A percentile compares a stretch with the other conserved stretches of the same genome.
Conservation (phyloP, 1,140 invertebrate genomes). For the Trachymyrmex cornetzi region DNA sequence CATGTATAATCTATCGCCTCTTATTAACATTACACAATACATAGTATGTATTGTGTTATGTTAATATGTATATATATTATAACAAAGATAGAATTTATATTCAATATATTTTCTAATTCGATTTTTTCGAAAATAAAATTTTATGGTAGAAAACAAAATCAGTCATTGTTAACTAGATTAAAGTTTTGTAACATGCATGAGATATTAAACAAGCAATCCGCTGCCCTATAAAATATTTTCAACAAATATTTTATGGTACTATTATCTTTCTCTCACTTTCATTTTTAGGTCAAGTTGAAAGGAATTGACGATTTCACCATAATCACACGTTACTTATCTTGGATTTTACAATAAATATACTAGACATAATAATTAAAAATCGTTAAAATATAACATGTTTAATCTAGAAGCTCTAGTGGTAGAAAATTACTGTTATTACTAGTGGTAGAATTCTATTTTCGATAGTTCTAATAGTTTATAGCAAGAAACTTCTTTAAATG, state of each 20-base stretch:
- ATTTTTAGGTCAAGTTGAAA: conserved; percentile 43
- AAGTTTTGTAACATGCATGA: not conserved
- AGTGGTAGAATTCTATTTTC: conserved; percentile 1
- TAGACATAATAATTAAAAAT: conserved; percentile 11
- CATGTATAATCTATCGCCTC: not conserved
- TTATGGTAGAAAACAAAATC: not conserved
- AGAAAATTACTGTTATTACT: not conserved
- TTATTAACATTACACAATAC: not conserved
- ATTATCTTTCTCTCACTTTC: conserved; percentile 40
- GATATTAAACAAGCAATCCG: not conserved
- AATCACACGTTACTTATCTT: conserved; percentile 39
- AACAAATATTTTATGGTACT: not conserved
- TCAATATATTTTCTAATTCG: not conserved
- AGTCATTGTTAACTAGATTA: not conserved
- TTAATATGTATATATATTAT: not conserved
- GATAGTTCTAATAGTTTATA: not conserved
- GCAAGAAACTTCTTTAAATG: not conserved
- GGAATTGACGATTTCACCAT: conserved; percentile 30
- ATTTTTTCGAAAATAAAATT: not conserved
- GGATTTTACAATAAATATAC: not conserved
- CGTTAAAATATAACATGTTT: not conserved
- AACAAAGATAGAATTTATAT: not conserved
- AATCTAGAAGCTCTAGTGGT: not conserved
- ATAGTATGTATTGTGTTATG: too few relatives aligned
- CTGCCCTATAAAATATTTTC: not conserved